Evolutionary conservation across 1,140 invertebrate species (phyloP).

Genomic region (Tetranychus cinnabarinus): DNA sequence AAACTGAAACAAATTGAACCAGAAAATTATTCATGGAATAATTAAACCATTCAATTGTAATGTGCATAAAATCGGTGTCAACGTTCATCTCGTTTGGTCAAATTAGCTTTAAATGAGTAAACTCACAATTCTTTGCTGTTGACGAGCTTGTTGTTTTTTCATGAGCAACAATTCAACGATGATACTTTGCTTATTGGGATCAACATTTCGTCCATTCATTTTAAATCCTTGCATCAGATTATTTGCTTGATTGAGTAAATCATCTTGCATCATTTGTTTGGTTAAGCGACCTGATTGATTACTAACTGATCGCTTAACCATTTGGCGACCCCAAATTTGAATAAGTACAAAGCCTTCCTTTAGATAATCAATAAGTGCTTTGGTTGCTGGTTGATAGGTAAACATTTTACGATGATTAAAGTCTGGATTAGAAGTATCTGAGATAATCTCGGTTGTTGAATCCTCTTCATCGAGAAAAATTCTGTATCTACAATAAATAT

Average conservation of each 20-base stretch:
- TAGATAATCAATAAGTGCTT: conserved; percentile 27
- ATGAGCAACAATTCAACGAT: conserved; percentile 22
- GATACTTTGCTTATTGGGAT: conserved; percentile 23
- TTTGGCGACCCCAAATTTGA: conserved; percentile 29
- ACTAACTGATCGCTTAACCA: conserved; percentile 13
- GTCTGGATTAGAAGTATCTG: conserved; percentile 27
- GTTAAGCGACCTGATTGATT: conserved; percentile 13
- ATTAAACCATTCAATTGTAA: too few species aligned
- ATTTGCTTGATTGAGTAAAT: conserved; percentile 19
- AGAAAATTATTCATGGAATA: too few species aligned
- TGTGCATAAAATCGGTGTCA: too few species aligned
- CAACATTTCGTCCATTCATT: conserved; percentile 17
- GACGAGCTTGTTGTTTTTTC: conserved; percentile 23
- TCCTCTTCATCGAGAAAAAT: conserved; percentile 27
- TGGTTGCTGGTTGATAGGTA: conserved; percentile 22
- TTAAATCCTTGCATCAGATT: conserved; percentile 16
- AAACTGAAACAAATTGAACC: too few species aligned
- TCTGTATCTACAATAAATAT: conserved; percentile 28
- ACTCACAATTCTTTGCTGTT: conserved; percentile 21
- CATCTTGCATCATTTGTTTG: conserved; percentile 19
- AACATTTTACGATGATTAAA: conserved; percentile 28
- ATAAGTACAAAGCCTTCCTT: conserved; percentile 25
- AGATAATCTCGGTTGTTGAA: conserved; percentile 22
- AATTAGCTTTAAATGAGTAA: not conserved
- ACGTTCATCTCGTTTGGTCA: too few species aligned